A percentile compares a stretch with the other conserved stretches of the same genome.
These are phyloP conservation scores for Rhineura floridana DNA, from an alignment of 2,113 vertebrate species.

Conservation along the genomic window DNA sequence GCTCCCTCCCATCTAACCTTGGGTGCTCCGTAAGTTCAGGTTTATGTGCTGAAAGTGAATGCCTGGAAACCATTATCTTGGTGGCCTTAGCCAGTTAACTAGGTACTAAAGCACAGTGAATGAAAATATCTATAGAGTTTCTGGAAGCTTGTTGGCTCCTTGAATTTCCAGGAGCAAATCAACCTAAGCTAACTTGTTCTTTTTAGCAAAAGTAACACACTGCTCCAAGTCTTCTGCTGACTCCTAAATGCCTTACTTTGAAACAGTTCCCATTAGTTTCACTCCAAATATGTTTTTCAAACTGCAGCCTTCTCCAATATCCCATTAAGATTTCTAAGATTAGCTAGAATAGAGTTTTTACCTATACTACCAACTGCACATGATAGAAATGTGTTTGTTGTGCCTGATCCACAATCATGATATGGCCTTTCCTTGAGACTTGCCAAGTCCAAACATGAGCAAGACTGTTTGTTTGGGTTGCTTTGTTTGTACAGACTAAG, in stretches of 20 bases:
- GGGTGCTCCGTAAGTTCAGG: neutral
- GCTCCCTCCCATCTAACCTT: neutral
- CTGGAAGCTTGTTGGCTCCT: neutral
- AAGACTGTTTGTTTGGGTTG: too few species aligned
- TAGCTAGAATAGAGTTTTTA: too few species aligned
- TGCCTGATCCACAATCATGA: too few species aligned
- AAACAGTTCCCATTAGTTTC: neutral
- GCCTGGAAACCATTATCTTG: neutral
- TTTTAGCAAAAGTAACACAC: neutral
- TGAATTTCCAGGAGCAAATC: neutral
- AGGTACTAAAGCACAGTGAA: neutral
- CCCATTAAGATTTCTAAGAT: too few species aligned
- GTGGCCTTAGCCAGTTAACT: neutral
- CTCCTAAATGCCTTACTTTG: neutral
- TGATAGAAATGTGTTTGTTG: too few species aligned
- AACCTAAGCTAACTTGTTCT: too few species aligned
- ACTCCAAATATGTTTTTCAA: neutral
- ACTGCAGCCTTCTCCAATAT: too few species aligned
- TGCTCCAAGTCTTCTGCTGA: accelerated
- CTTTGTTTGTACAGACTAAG: too few species aligned
- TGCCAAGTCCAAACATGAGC: too few species aligned
- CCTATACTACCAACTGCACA: too few species aligned
- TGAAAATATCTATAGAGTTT: neutral
- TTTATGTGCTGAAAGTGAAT: neutral
- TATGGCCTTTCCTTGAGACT: too few species aligned